Percentiles rank a stretch among this genome's conserved stretches.
Conservation (phyloP, 2,797 vertebrate species). For the Numenius phaeopus region DNA sequence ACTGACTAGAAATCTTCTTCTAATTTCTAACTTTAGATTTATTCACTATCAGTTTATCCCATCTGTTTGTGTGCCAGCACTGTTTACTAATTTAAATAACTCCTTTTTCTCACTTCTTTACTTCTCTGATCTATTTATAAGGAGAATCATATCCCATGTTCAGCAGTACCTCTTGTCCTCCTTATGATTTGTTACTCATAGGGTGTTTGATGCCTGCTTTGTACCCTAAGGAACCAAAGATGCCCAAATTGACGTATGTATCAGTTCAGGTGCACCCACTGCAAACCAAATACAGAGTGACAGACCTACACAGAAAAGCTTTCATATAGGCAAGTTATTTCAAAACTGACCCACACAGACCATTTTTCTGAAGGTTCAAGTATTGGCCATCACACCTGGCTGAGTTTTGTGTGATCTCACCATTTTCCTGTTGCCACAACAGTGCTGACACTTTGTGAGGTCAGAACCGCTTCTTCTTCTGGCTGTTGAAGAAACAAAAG, state of each 20-base stretch:
- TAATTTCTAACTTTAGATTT: slow-evolving; percentile 29
- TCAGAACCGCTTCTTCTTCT: not conserved
- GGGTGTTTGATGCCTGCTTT: not conserved
- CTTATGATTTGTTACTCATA: not conserved
- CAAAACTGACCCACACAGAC: not conserved
- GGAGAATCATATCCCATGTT: not conserved
- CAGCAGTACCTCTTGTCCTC: not conserved
- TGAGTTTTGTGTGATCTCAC: not conserved
- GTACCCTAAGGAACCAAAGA: not conserved
- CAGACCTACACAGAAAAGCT: not conserved
- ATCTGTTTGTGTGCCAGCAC: not conserved
- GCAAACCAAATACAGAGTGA: not conserved
- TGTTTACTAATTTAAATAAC: slow-evolving; percentile 25
- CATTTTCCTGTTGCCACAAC: not conserved
- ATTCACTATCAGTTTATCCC: slow-evolving; percentile 1
- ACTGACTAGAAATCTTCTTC: slow-evolving; percentile 15
- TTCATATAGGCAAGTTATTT: not conserved
- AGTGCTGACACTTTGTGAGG: not conserved
- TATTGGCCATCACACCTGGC: not conserved
- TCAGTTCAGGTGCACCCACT: not conserved
- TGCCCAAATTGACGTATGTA: not conserved
- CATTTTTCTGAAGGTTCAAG: not conserved
- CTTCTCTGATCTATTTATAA: not conserved
- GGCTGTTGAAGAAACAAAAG: slow-evolving; percentile 7
- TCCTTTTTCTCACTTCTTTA: not conserved